Conservation (phyloP, 2,888 invertebrate genomes). For the Masnerella sp. region DNA sequence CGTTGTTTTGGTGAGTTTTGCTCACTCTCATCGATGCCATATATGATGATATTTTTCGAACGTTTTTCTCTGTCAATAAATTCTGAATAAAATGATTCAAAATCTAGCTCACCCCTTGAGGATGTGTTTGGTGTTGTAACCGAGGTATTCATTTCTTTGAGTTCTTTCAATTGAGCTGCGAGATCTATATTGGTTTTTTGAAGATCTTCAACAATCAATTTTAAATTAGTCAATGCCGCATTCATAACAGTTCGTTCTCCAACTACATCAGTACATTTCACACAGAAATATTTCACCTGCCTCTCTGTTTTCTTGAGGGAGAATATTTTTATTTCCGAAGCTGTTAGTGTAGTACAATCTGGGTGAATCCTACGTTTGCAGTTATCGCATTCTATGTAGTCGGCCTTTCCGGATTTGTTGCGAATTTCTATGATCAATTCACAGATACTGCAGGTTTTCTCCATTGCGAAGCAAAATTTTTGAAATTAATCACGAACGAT, state of each 20-base stretch:
- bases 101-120: not conserved
- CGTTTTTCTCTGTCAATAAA: not conserved
- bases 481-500: too few species aligned
- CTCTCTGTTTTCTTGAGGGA: not conserved
- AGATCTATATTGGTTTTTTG: not conserved
- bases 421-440: too few species aligned
- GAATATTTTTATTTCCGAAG: conserved; percentile 6
- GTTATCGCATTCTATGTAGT: not conserved
- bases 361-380: not conserved
- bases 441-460: too few species aligned
- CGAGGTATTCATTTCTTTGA: not conserved
- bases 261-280: not conserved
- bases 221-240: not conserved
- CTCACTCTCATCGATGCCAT: not conserved
- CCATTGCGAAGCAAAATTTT: too few species aligned
- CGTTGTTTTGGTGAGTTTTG: not conserved
- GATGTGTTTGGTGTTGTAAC: not conserved
- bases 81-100: conserved; percentile 3
- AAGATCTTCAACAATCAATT: not conserved
- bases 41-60: not conserved
- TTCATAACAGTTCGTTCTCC: too few species aligned
- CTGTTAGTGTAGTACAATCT: not conserved
- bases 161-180: not conserved
- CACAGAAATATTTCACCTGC: not conserved
- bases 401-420: not conserved